phyloP scores from a whole-genome alignment of 2,888 invertebrate species.

The Trachelus tabidus region DNA sequence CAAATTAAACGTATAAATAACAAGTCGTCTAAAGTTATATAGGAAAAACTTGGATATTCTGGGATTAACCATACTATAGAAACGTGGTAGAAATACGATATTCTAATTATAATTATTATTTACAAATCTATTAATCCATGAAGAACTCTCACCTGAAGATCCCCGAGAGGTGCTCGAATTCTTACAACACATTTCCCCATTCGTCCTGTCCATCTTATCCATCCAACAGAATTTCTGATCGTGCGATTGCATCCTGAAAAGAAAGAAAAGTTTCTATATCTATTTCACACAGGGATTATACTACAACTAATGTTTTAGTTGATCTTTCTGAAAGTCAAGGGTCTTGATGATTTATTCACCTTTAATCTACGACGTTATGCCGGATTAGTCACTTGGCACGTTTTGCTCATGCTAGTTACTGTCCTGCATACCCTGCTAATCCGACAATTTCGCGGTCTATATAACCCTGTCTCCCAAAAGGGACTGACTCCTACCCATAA shows the following conservation, averaged over 20 bases:
- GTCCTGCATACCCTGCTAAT: slow-evolving; percentile 39
- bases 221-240: slow-evolving; percentile 53
- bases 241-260: slow-evolving; percentile 55
- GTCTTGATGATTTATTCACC: slow-evolving; percentile 41
- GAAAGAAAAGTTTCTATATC: not conserved
- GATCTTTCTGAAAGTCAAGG: slow-evolving; percentile 28
- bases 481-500: too few species aligned
- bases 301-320: too few species aligned
- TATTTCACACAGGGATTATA: too few species aligned
- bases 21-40: too few species aligned
- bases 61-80: too few species aligned
- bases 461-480: too few species aligned
- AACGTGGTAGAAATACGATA: too few species aligned
- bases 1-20: too few species aligned
- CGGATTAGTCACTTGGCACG: slow-evolving; percentile 32
- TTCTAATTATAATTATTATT: too few species aligned
- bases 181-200: slow-evolving; percentile 54
- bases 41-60: too few species aligned
- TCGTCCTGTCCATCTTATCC: slow-evolving; percentile 58
- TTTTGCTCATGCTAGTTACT: slow-evolving; percentile 28
- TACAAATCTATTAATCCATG: too few species aligned
- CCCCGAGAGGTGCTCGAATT: slow-evolving; percentile 49
- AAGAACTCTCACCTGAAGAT: slow-evolving; percentile 46
- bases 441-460: slow-evolving; percentile 36
- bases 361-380: slow-evolving; percentile 35